These are phyloP conservation scores for Nemopilema nomurai DNA, from an alignment of 30 jellyfish, hydroid and myxozoan genomes.

Conservation along the genomic window DNA sequence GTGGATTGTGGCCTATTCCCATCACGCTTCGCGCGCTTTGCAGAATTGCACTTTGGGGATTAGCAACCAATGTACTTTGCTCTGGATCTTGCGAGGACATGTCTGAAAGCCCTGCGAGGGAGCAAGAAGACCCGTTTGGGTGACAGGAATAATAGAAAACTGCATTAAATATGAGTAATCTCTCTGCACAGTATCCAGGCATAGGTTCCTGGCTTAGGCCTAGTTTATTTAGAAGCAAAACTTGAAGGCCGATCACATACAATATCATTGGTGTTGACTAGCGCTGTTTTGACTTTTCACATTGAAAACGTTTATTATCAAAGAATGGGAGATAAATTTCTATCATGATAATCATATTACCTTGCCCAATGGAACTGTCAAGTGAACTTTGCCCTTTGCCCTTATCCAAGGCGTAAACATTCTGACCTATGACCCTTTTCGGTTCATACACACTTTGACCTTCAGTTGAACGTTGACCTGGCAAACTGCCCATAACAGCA, in stretches of 20 bases:
- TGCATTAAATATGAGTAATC: too few relatives aligned
- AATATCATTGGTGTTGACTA: too few relatives aligned
- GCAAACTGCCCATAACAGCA: constrained; percentile 1
- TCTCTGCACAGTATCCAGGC: too few relatives aligned
- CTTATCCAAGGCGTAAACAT: background rate
- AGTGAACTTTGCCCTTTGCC: constrained; percentile 34
- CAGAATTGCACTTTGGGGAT: constrained; percentile 36
- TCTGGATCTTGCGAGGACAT: constrained; percentile 1
- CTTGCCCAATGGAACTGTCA: constrained; percentile 19
- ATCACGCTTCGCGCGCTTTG: constrained; percentile 38
- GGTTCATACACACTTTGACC: constrained; percentile 28
- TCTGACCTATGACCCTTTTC: constrained; percentile 2
- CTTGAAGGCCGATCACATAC: too few relatives aligned
- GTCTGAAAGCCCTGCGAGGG: background rate
- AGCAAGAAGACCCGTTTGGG: background rate
- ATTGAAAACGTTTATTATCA: too few relatives aligned
- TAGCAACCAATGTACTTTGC: constrained; percentile 20
- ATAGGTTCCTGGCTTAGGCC: too few relatives aligned
- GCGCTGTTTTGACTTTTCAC: too few relatives aligned
- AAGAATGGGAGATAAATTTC: too few relatives aligned
- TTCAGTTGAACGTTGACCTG: constrained; percentile 37
- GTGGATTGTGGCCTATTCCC: constrained; percentile 43
- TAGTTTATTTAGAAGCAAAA: too few relatives aligned
- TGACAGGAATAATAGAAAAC: too few relatives aligned
- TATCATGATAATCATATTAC: background rate